These are phyloP conservation scores for Lysiphlebus fabarum DNA, from an alignment of 1,140 invertebrate species.

Conservation along the genomic window DNA sequence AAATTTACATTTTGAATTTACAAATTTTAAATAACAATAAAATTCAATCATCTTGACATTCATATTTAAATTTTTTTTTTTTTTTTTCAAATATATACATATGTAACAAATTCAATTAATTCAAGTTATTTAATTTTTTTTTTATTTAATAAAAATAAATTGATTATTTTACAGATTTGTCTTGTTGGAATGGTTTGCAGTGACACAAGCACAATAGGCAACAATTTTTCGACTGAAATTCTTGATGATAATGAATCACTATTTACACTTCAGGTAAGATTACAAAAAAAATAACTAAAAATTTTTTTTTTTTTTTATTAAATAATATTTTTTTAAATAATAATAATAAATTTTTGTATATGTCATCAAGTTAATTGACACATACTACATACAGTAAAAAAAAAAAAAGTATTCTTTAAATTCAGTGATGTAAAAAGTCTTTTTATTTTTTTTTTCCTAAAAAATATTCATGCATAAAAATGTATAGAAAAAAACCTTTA, in stretches of 20 bases:
- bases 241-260: too few relatives aligned
- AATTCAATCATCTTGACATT: conserved; percentile 20
- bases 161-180: conserved; percentile 41
- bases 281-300: too few relatives aligned
- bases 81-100: not conserved
- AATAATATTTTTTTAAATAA: too few relatives aligned
- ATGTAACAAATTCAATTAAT: not conserved
- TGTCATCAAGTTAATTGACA: too few relatives aligned
- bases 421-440: too few relatives aligned
- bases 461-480: too few relatives aligned
- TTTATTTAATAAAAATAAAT: conserved; percentile 11
- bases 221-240: conserved; percentile 31
- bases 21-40: conserved; percentile 20
- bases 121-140: not conserved
- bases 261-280: conserved; percentile 21
- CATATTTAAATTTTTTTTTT: conserved; percentile 18
- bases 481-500: too few relatives aligned
- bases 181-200: conserved; percentile 42
- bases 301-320: too few relatives aligned
- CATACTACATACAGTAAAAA: too few relatives aligned
- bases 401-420: too few relatives aligned
- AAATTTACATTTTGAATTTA: conserved; percentile 3
- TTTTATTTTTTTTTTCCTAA: too few relatives aligned
- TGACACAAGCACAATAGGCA: conserved; percentile 48
- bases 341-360: too few relatives aligned